Evolutionary conservation across 2,797 vertebrate species (phyloP), one percentile per base, ranked within the genome.

Genomic region (Hydrocynus forskahlii): DNA sequence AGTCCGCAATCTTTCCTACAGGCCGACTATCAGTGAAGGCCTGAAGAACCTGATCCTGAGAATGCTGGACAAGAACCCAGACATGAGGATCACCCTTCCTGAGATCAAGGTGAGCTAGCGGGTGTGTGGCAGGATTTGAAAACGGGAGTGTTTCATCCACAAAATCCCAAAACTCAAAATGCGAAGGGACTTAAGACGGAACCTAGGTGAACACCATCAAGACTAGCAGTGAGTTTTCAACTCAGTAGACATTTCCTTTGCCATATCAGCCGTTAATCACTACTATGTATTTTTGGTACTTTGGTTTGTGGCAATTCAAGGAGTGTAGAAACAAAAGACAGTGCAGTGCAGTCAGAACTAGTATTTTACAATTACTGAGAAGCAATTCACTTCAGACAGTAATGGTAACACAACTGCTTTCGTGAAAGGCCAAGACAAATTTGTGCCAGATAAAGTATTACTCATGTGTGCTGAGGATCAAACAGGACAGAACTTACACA

Each of bases 61-160:
- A 87, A 99, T 99, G 98, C 89, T 99, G 2, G 95, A 99, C 88
- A 99, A 99, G 90, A 96, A 97, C 80, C 98, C 98, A 0, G 96
- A 98, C 91, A 92, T 85, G 0, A 95, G 98, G 90, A 96, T 98
- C 88, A 96, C 95, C 38, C 92, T 99, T 83, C 95, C 97, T 7
- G 96, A 97, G 87, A 96, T 99, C 89, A 99, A 99, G 96, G 98
- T 99, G 88, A 86, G 87, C 8, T 72, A 48, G 59, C 14, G 2
- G 6, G 29, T 8, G 14, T 55, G 70, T 63, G 25, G 23, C 60
- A 35, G 59, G 2, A 54, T 54, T 54, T 5, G 1, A 54, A 5
- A 19, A 54, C 45, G 1, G 12, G 45, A 6, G 7, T 1, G 6
- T 21, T 8, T 35, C 29, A 43, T 67, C 4, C 17, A 9, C 16